Evolutionary conservation across 2,113 vertebrate genomes (phyloP).

Genomic region (Chitala chitala): DNA sequence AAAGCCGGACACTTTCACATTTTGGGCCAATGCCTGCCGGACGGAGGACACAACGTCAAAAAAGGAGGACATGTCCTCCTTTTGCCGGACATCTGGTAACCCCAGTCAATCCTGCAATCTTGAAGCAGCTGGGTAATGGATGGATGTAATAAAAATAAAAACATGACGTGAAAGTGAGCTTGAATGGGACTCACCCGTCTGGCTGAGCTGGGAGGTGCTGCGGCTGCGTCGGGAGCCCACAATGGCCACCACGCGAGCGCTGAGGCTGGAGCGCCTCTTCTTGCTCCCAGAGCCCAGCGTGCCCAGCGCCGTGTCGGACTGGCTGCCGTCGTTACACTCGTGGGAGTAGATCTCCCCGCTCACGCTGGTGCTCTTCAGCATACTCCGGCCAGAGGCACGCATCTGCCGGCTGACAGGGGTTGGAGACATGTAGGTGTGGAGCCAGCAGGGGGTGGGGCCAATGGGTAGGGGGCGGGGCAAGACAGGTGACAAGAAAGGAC

Average conservation of each 20-base stretch:
- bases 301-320: slow-evolving; percentile 94
- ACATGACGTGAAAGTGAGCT: no score
- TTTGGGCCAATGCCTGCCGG: no score
- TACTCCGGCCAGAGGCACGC: slow-evolving; percentile 80
- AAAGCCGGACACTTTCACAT: no score
- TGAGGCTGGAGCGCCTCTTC: slow-evolving; percentile 90
- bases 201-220: slow-evolving; percentile 94
- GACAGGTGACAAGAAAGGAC: no score
- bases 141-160: no score
- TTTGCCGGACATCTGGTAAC: no score
- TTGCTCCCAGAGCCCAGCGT: slow-evolving; percentile 81
- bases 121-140: no score
- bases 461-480: no score
- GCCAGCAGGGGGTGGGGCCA: no score
- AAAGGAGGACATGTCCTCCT: no score
- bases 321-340: slow-evolving; percentile 93
- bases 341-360: slow-evolving; percentile 90
- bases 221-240: slow-evolving; percentile 80
- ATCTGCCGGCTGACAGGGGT: slow-evolving; percentile 73
- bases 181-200: slow-evolving; percentile 76
- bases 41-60: no score
- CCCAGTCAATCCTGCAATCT: no score
- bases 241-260: slow-evolving; percentile 91
- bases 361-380: slow-evolving; percentile 94
- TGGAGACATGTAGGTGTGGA: background rate